phyloP scores from a whole-genome alignment of 2,888 invertebrate species.

The Heliconius hortense region DNA sequence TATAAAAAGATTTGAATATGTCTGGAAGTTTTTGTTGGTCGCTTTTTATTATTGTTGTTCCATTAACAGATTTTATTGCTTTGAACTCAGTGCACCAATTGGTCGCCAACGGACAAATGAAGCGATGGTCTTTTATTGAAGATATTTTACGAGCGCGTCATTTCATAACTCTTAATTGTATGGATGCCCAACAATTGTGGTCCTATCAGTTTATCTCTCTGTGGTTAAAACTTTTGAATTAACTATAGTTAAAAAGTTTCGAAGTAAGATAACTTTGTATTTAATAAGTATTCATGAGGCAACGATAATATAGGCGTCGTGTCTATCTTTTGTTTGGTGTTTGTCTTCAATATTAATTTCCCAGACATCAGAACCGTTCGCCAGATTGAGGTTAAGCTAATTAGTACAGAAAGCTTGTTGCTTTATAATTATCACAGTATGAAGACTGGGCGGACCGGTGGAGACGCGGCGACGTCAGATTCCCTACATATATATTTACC shows the following conservation, averaged over 20 bases:
- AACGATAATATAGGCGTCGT: background rate
- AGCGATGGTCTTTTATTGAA: conserved; percentile 61
- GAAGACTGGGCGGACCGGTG: conserved; percentile 38
- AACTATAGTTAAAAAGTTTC: conserved; percentile 3
- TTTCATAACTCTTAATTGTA: conserved; percentile 55
- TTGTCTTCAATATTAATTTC: conserved; percentile 35
- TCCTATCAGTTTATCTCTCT: conserved; percentile 45
- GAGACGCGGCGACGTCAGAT: conserved; percentile 24
- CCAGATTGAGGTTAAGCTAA: conserved; percentile 35
- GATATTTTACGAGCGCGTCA: conserved; percentile 60
- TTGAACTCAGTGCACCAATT: conserved; percentile 67
- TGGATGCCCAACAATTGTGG: conserved; percentile 52
- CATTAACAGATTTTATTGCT: conserved; percentile 72
- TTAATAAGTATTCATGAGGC: conserved; percentile 1
- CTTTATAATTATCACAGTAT: conserved; percentile 40
- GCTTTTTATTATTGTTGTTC: conserved; percentile 70
- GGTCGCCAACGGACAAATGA: conserved; percentile 61
- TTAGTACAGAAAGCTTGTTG: conserved; percentile 39
- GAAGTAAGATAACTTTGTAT: background rate
- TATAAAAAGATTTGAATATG: conserved; percentile 65
- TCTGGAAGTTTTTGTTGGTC: conserved; percentile 60
- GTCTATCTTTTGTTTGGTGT: conserved; percentile 41
- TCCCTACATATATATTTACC: conserved; percentile 20
- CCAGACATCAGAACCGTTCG: conserved; percentile 36
- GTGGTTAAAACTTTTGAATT: conserved; percentile 17